phyloP scores from a whole-genome alignment of 1,140 invertebrate species.

The Drosophila ohnishii region DNA sequence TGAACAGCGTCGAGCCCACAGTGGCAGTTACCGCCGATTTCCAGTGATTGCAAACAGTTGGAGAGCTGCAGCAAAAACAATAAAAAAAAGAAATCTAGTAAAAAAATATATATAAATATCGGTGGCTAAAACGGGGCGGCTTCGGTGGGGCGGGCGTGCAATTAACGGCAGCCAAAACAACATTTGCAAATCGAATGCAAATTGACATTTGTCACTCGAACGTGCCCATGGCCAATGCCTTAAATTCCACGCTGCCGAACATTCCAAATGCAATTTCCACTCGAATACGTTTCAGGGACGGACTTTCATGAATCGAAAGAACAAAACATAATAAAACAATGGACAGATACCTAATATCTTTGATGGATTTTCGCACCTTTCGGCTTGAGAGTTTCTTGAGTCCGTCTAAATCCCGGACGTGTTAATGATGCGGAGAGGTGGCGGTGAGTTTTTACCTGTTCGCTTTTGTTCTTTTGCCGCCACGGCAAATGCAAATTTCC shows the following conservation, averaged over 20 bases:
- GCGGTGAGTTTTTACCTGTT: conserved; percentile 46
- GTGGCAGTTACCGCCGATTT: conserved; percentile 37
- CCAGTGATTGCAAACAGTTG: conserved; percentile 53
- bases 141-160: conserved; percentile 27
- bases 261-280: conserved; percentile 41
- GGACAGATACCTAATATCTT: conserved; percentile 19
- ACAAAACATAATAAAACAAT: conserved; percentile 11
- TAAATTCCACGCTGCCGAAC: conserved; percentile 41
- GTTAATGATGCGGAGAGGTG: conserved; percentile 63
- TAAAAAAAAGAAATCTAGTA: not conserved
- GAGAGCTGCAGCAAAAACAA: not conserved
- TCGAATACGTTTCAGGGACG: conserved; percentile 32
- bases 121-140: not conserved
- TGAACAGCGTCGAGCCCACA: conserved; percentile 51
- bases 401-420: conserved; percentile 60
- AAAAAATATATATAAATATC: conserved; percentile 12
- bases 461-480: conserved; percentile 77
- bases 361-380: conserved; percentile 76
- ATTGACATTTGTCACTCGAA: conserved; percentile 81
- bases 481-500: conserved; percentile 72
- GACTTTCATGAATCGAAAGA: conserved; percentile 40
- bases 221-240: conserved; percentile 63
- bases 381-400: conserved; percentile 2
- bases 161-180: conserved; percentile 69
- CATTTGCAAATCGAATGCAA: conserved; percentile 76